phyloP scores from a whole-genome alignment of 2,113 vertebrate species.

The Amphiprion ocellaris region DNA sequence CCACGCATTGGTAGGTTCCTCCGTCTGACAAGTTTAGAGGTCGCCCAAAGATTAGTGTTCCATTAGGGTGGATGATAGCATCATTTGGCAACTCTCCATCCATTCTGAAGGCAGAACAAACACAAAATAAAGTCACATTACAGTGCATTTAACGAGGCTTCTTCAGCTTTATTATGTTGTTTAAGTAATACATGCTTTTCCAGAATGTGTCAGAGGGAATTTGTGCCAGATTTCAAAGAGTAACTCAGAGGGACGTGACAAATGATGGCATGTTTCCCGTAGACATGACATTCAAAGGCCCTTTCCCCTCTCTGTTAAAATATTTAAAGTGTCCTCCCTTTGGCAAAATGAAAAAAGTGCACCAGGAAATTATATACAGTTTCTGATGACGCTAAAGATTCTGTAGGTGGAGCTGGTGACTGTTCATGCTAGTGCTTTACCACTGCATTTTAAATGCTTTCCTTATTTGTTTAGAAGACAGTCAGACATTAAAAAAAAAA shows the following conservation, averaged over 20 bases:
- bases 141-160: background rate
- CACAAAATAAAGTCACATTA: background rate
- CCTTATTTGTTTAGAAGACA: too few species aligned
- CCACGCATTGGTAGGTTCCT: constrained; percentile 87
- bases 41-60: constrained; percentile 84
- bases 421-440: background rate
- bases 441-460: too few species aligned
- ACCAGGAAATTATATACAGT: background rate
- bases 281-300: too few species aligned
- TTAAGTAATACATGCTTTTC: background rate
- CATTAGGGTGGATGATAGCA: constrained; percentile 77
- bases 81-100: constrained; percentile 84
- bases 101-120: constrained; percentile 78
- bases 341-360: too few species aligned
- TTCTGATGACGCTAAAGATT: background rate
- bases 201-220: background rate
- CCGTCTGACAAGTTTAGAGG: constrained; percentile 80
- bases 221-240: too few species aligned
- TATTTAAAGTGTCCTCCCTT: too few species aligned
- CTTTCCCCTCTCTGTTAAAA: too few species aligned
- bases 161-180: background rate
- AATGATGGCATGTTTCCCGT: too few species aligned
- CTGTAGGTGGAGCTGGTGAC: background rate
- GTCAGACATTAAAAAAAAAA: too few species aligned
- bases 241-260: too few species aligned